phyloP scores from a whole-genome alignment of 53 echinoderm and acorn worm species.

The Luidia sarsii region DNA sequence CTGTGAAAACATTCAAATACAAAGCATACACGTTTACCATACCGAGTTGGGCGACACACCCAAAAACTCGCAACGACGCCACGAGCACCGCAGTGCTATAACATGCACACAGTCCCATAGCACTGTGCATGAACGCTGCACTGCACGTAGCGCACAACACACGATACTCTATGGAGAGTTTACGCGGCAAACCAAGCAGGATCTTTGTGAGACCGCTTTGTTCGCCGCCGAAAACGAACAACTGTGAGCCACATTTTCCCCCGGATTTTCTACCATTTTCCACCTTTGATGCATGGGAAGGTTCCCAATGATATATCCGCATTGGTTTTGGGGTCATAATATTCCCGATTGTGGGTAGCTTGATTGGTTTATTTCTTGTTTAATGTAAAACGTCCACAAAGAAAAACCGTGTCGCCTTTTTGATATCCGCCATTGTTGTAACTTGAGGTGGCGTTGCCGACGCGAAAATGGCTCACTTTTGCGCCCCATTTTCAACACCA shows the following conservation, averaged over 20 bases:
- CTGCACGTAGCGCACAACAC: not conserved
- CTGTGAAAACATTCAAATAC: too few species aligned
- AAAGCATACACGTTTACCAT: conserved; percentile 57
- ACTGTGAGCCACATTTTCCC: not conserved
- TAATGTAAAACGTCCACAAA: conserved; percentile 51
- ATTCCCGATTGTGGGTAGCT: conserved; percentile 45
- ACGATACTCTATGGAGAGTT: conserved; percentile 3
- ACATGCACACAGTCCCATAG: not conserved
- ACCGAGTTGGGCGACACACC: conserved; percentile 34
- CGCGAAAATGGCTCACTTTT: conserved; percentile 36
- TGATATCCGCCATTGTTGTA: conserved; percentile 56
- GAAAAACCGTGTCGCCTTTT: conserved; percentile 40
- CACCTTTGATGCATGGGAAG: conserved; percentile 27
- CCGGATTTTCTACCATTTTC: conserved; percentile 29
- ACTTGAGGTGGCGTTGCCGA: conserved; percentile 32
- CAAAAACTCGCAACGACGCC: conserved; percentile 40
- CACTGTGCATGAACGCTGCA: too few species aligned
- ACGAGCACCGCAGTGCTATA: conserved; percentile 3
- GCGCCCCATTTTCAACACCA: conserved; percentile 46
- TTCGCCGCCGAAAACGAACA: conserved; percentile 31
- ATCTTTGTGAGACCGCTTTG: conserved; percentile 31
- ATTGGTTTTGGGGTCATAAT: conserved; percentile 27
- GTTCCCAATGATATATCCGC: conserved; percentile 44
- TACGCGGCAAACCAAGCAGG: conserved; percentile 41
- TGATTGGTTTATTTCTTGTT: conserved; percentile 54